Evolutionary conservation across 2,888 invertebrate species (phyloP).

Genomic region (Microctonus brassicae): DNA sequence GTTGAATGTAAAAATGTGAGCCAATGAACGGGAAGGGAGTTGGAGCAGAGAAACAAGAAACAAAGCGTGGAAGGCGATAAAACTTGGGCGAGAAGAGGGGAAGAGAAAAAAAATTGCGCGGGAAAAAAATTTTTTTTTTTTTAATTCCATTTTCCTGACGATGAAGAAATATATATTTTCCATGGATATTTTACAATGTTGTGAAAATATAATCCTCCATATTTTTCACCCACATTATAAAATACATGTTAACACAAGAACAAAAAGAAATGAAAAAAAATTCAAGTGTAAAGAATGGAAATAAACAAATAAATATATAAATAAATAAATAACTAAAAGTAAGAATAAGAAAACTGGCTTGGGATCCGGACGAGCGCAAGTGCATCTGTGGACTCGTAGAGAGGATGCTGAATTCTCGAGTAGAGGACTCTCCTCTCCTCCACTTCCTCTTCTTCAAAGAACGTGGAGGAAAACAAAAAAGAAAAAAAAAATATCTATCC

Average conservation of each 20-base stretch:
- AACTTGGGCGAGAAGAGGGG: background rate
- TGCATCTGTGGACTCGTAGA: conserved; percentile 45
- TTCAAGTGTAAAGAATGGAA: background rate
- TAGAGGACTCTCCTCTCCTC: background rate
- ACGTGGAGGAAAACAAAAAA: background rate
- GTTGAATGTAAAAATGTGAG: background rate
- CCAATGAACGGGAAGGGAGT: background rate
- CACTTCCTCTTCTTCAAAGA: background rate
- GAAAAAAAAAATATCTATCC: background rate
- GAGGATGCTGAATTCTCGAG: background rate
- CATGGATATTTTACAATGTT: background rate
- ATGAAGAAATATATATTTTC: background rate
- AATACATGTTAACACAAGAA: background rate
- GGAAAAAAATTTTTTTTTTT: background rate
- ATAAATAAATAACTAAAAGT: background rate
- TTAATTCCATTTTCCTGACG: background rate
- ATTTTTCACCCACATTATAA: background rate
- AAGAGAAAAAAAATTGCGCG: background rate
- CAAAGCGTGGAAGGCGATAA: background rate
- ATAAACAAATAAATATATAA: background rate
- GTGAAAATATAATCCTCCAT: background rate
- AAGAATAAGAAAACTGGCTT: conserved; percentile 35
- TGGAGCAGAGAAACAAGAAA: background rate
- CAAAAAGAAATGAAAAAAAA: conserved; percentile 13
- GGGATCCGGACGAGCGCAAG: conserved; percentile 39